Percentiles rank a stretch among this genome's conserved stretches.
phyloP scores from a whole-genome alignment of 2,113 vertebrate genomes.

The Hypomesus transpacificus region DNA sequence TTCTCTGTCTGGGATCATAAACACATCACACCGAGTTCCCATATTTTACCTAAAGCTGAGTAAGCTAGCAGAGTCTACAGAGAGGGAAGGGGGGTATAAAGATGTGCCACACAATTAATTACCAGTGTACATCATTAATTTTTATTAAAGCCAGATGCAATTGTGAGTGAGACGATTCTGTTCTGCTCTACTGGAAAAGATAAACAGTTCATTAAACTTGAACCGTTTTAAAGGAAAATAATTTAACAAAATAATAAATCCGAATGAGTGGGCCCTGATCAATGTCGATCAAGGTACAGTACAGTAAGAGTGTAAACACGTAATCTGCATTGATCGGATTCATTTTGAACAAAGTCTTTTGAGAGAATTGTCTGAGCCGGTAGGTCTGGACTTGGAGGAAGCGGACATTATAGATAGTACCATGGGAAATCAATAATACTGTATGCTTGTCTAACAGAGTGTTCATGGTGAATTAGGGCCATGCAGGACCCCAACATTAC shows the following conservation, averaged over 20 bases:
- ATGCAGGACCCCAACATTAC: conserved; percentile 51
- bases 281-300: background rate
- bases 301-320: background rate
- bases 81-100: conserved; percentile 35
- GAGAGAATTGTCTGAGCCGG: conserved; percentile 24
- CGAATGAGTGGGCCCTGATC: background rate
- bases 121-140: conserved; percentile 67
- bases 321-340: conserved; percentile 11
- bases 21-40: conserved; percentile 20
- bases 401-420: conserved; percentile 25
- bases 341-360: conserved; percentile 16
- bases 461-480: conserved; percentile 47
- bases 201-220: conserved; percentile 63
- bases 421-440: conserved; percentile 37
- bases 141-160: conserved; percentile 64
- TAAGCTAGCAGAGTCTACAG: conserved; percentile 36
- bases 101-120: conserved; percentile 66
- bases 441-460: conserved; percentile 38
- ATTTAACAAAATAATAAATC: conserved; percentile 25
- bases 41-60: conserved; percentile 51
- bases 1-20: conserved; percentile 32
- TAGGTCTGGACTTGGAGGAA: conserved; percentile 24
- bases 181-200: conserved; percentile 43
- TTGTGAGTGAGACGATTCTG: conserved; percentile 49
- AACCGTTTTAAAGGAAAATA: conserved; percentile 16